Percentiles rank a stretch among this genome's conserved stretches.
phyloP scores from a whole-genome alignment of 92 coral and sea anemone species.

The Bergia puertoricense region DNA sequence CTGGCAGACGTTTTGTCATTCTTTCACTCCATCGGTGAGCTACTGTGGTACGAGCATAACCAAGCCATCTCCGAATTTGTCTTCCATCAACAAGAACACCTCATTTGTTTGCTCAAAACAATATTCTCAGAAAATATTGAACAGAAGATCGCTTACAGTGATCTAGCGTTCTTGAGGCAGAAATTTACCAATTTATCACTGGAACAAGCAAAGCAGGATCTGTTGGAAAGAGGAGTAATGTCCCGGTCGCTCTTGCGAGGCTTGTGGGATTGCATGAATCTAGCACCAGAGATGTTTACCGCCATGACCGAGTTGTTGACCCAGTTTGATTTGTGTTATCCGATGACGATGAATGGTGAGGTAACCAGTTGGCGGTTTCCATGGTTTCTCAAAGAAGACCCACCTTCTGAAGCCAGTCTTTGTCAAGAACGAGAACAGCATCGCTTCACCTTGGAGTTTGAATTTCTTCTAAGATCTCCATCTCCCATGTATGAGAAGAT shows the following conservation, averaged over 20 bases:
- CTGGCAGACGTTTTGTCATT: constrained; percentile 56
- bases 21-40: constrained; percentile 66
- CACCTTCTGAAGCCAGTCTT: not conserved
- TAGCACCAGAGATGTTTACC: constrained; percentile 52
- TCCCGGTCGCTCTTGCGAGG: constrained; percentile 49
- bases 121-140: constrained; percentile 56
- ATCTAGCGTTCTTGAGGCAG: constrained; percentile 11
- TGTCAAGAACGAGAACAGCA: not conserved
- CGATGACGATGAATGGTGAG: constrained; percentile 22
- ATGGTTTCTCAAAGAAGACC: constrained; percentile 61
- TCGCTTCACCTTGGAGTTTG: constrained; percentile 60
- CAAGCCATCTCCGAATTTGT: constrained; percentile 54
- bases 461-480: constrained; percentile 58
- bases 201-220: constrained; percentile 46
- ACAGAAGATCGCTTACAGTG: not conserved
- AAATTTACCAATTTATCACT: constrained; percentile 27
- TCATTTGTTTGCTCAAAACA: constrained; percentile 55
- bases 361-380: constrained; percentile 61
- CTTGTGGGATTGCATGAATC: constrained; percentile 47
- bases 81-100: constrained; percentile 66
- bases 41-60: constrained; percentile 68
- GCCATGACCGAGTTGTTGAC: constrained; percentile 65
- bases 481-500: constrained; percentile 56
- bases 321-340: constrained; percentile 68
- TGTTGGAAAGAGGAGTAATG: constrained; percentile 63